Base-by-base conservation (phyloP, 2,888 invertebrate genomes). In the Podotricha telesiphe region DNA sequence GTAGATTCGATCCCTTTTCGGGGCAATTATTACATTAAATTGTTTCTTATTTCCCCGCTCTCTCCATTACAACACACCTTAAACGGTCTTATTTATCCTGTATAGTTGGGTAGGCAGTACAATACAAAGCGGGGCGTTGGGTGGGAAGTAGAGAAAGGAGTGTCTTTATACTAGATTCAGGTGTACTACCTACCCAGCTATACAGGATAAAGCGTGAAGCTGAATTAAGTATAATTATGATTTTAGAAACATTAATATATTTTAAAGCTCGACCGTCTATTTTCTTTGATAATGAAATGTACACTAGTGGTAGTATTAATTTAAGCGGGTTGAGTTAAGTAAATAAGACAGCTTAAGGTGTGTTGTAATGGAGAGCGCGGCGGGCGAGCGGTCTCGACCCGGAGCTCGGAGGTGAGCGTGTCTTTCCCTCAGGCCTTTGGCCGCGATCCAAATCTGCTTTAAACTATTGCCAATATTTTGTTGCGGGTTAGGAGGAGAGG, bases 391-490 rank as follows among this genome's bases (percentile, higher is more conserved):
- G 13, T 1, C 2, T 2, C 1, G 1, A 37, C 20, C 5, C 37
- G 19, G 3, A 45, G 17, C n/a, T 66, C 17, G 19, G 51, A 34
- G 61, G 61, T 67, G 51, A 47, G 59, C 22, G 51, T 20, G 42
- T 53, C 42, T 53, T 45, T 22, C 28, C 34, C 67, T 40, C 45
- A 20, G 28, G 19, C 53, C n/a, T n/a, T n/a, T 67, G 67, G 67
- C 61, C 2, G 45, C 20, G 22, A 45, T 51, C 67, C 67, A 67
- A 51, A 48, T 34, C 17, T 58, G 45, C 59, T 50, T 28, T 67
- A 53, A 34, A 13, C 61, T 63, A 34, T 62, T 62, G 62, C 62
- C 62, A 62, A 62, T 59, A 51, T 67, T 62, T 67, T 67, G 61
- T 53, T 67, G 53, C 20, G 42, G 61, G 20, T 67, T 67, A 67